Evolutionary conservation across 1,140 invertebrate genomes (phyloP), one percentile per base, ranked within the genome.

Genomic region (Procambarus clarkii): DNA sequence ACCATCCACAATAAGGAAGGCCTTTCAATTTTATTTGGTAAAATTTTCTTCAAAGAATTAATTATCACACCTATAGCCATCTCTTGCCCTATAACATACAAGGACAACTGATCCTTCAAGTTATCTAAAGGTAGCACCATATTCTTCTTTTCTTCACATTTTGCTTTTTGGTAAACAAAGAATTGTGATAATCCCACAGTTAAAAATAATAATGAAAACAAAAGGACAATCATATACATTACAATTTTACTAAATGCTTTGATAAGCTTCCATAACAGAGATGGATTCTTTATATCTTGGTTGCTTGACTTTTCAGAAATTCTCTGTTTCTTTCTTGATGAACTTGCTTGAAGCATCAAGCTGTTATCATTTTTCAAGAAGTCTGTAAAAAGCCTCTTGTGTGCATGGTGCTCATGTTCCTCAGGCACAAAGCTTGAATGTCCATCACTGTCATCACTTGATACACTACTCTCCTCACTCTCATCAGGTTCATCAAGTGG

Each of bases 61-160:
- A 54, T 11, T 3, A 81, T 54, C 18, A 81, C 24, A 24, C 24
- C 54, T 34, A 58, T 81, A 54, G 79, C 79, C 18, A 81, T 81
- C n/a, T 81, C 79, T 81, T 81, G 79, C 9, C 79, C 79, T 13
- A 54, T 11, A 9, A 81, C 48, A 81, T 24, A 54, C 13, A 54
- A 5, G 24, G 48, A 54, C 24, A 81, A 24, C 7, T 81, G 48
- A 24, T 50, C 54, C 48, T 54, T 50, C n/a, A 81, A 58, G 0
- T 81, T 48, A 54, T 54, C 9, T 0, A 81, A 18, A 54, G 79
- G 79, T 21, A 81, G 58, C 21, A n/a, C 24, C 18, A 21, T 34
- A 24, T 54, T 81, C 24, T 48, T 81, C 24, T 24, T 50, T 54
- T 21, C 24, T 9, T 81, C 48, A 54, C 79, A 81, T 58, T 50